Conservation (phyloP, 1,140 invertebrate genomes). For the Bombus terrestris region DNA sequence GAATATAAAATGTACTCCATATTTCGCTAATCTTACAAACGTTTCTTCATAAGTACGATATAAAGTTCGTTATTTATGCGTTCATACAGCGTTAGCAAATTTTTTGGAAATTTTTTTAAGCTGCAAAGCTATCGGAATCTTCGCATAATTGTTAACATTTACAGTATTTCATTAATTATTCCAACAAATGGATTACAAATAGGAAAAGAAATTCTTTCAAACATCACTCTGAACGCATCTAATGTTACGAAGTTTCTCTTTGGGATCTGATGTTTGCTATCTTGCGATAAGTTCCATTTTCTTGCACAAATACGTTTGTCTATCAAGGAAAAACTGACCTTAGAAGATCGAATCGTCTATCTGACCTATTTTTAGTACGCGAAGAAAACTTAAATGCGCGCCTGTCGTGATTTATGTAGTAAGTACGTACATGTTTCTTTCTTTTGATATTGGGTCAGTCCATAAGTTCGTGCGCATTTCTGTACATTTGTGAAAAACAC, state of each 20-base stretch:
- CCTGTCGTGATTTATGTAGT: background rate
- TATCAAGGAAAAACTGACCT: background rate
- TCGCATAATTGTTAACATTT: too few relatives aligned
- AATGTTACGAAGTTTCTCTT: background rate
- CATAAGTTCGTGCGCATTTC: background rate
- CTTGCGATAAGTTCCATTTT: background rate
- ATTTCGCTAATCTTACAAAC: too few relatives aligned
- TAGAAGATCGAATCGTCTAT: background rate
- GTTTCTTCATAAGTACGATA: too few relatives aligned
- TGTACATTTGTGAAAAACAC: background rate
- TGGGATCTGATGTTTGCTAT: background rate
- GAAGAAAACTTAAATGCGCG: background rate
- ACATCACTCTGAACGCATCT: background rate
- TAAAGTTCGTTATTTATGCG: too few relatives aligned
- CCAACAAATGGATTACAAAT: too few relatives aligned
- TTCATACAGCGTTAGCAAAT: too few relatives aligned
- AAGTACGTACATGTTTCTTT: slow-evolving; percentile 1
- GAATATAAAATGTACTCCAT: too few relatives aligned
- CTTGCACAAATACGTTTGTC: background rate
- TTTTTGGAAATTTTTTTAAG: too few relatives aligned
- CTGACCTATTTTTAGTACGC: background rate
- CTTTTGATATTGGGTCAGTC: background rate
- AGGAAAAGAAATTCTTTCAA: background rate
- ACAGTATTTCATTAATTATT: too few relatives aligned
- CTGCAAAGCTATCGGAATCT: too few relatives aligned